phyloP scores from a whole-genome alignment of 37 sponge, comb jelly and placozoan genomes.

The Ianthella basta region DNA sequence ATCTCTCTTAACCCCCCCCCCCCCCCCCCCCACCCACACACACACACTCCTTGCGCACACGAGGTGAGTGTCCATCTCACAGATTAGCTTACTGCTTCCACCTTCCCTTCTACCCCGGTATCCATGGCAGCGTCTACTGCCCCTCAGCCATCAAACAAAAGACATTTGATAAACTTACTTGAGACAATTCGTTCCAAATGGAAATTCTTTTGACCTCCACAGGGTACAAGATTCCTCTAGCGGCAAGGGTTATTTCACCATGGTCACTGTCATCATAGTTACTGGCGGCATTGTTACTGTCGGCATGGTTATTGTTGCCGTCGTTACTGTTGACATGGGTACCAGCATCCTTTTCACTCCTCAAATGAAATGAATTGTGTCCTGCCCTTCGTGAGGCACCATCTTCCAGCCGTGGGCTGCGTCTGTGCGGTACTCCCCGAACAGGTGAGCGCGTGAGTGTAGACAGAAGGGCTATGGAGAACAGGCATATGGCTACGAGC shows the following conservation, averaged over 20 bases:
- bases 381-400: too few species aligned
- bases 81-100: too few species aligned
- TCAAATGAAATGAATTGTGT: too few species aligned
- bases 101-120: too few species aligned
- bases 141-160: neutral
- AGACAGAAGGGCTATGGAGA: too few species aligned
- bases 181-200: neutral
- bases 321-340: neutral
- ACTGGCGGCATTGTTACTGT: neutral
- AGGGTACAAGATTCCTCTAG: neutral
- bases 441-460: too few species aligned
- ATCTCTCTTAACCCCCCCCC: neutral
- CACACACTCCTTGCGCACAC: slow-evolving; percentile 33
- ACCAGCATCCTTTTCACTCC: too few species aligned
- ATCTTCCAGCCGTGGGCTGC: too few species aligned
- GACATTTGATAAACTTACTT: neutral
- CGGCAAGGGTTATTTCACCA: neutral
- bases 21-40: slow-evolving; percentile 17
- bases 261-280: neutral
- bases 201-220: neutral
- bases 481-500: too few species aligned
- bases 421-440: too few species aligned
- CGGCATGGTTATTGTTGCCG: neutral
- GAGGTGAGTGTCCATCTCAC: too few species aligned
- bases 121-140: too few species aligned